A percentile compares a stretch with the other conserved stretches of the same genome.
phyloP scores from a whole-genome alignment of 2,888 invertebrate genomes.

The Nipponacmea schrenckii region DNA sequence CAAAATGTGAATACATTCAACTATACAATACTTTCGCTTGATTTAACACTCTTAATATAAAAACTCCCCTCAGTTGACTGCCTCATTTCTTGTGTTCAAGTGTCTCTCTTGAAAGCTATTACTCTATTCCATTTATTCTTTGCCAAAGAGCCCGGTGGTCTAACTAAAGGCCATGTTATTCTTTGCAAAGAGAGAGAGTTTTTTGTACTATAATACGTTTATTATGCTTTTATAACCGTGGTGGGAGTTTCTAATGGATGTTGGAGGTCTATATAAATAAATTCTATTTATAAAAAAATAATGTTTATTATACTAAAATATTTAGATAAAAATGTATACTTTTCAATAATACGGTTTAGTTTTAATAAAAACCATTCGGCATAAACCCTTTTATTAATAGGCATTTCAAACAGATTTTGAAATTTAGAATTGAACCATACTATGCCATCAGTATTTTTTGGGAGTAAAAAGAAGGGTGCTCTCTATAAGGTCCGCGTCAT shows the following conservation, averaged over 20 bases:
- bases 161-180: background rate
- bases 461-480: no score
- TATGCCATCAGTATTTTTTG: no score
- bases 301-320: no score
- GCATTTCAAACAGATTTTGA: no score
- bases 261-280: background rate
- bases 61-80: background rate
- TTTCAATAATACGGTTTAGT: no score
- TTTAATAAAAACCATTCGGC: no score
- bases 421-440: no score
- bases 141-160: background rate
- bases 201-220: background rate
- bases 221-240: conserved; percentile 1
- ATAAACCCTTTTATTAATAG: no score
- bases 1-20: background rate
- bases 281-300: no score
- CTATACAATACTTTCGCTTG: background rate
- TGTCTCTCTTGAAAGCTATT: background rate
- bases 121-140: background rate
- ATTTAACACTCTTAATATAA: background rate
- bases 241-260: background rate
- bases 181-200: background rate
- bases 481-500: no score
- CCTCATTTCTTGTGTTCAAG: conserved; percentile 4
- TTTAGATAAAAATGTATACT: no score